These are phyloP conservation scores for Syngnathus acus DNA, from an alignment of 2,797 vertebrate species.

Conservation along the genomic window DNA sequence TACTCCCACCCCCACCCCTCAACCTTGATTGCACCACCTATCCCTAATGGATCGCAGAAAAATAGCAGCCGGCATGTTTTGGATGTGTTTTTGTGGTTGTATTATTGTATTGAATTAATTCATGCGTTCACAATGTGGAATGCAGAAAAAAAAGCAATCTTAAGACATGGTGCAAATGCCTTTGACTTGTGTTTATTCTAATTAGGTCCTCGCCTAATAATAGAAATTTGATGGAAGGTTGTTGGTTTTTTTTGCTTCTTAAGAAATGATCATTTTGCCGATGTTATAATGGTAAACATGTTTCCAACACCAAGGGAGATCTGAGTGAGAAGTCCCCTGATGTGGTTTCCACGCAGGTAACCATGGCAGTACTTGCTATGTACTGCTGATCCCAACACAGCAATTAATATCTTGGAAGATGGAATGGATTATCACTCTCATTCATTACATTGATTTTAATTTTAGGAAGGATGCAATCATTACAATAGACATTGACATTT, in stretches of 20 bases:
- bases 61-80: neutral
- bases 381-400: constrained; percentile 36
- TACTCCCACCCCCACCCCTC: constrained; percentile 21
- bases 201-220: neutral
- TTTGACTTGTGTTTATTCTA: neutral
- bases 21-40: constrained; percentile 35
- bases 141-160: neutral
- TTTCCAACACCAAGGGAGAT: constrained; percentile 39
- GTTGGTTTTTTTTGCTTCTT: constrained; percentile 10
- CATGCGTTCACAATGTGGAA: neutral
- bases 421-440: constrained; percentile 29
- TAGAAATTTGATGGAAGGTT: neutral
- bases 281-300: constrained; percentile 47
- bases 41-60: constrained; percentile 33
- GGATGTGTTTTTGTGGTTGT: constrained; percentile 9
- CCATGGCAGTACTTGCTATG: constrained; percentile 55
- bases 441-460: neutral
- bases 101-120: neutral
- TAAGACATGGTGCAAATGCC: neutral
- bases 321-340: constrained; percentile 42
- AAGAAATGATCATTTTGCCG: neutral
- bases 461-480: neutral
- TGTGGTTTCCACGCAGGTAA: constrained; percentile 60
- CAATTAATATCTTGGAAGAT: constrained; percentile 34
- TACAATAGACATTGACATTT: neutral